phyloP scores from a whole-genome alignment of 1,140 invertebrate species.

The Ceratina japonica region DNA sequence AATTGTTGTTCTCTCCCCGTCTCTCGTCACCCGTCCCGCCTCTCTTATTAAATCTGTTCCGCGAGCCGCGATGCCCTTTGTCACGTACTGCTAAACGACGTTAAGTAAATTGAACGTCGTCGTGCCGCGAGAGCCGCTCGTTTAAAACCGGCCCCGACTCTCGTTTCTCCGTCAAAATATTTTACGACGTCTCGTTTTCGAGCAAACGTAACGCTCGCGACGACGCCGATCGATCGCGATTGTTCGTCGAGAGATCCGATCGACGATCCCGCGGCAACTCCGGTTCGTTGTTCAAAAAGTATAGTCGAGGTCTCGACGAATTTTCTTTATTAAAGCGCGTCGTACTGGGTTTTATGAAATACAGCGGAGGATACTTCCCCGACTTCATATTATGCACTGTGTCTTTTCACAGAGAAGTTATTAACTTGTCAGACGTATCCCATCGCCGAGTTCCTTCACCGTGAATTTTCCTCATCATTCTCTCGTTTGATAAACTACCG shows the following conservation, averaged over 20 bases:
- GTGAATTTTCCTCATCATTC: no score
- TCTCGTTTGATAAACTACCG: conserved; percentile 5
- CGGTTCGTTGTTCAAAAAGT: no score
- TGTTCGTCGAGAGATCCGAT: no score
- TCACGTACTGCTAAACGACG: conserved; percentile 36
- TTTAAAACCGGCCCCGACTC: conserved; percentile 12
- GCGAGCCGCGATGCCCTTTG: conserved; percentile 18
- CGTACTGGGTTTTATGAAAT: no score
- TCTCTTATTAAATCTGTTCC: conserved; percentile 32
- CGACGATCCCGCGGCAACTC: no score
- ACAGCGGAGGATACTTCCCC: not conserved
- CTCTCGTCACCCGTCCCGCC: conserved; percentile 1
- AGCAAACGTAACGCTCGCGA: no score
- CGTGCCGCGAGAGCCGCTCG: not conserved
- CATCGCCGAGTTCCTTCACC: not conserved
- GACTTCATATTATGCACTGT: not conserved
- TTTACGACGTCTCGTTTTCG: no score
- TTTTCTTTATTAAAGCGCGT: no score
- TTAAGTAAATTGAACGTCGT: conserved; percentile 31
- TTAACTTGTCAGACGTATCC: conserved; percentile 21
- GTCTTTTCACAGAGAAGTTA: conserved; percentile 10
- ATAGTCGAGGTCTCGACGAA: no score
- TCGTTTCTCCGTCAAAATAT: no score
- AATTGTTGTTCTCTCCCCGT: conserved; percentile 27
- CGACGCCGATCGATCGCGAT: no score